Base-by-base conservation (phyloP, 1,140 invertebrate genomes). In the Drosophila erecta region DNA sequence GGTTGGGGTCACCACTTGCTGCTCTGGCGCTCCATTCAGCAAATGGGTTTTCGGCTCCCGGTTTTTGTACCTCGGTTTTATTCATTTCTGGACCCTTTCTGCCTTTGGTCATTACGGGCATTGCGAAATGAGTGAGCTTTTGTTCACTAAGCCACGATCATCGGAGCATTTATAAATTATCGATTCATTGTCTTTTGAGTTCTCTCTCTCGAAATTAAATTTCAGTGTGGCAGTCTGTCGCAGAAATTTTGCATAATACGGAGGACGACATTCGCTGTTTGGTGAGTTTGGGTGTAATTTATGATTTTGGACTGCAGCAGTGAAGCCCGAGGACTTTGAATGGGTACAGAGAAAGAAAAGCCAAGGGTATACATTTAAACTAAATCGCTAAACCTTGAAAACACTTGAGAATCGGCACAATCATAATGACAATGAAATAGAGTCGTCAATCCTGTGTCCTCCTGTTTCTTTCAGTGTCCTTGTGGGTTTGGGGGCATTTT, bases 261-360 rank as follows among this genome's bases (percentile, higher is more conserved):
- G 44, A 17, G 37, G 33, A 38, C 24, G 33, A 20, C 62, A 44
- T 24, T 37, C 40, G 33, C 62, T 44, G 40, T 35, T 27, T 49
- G 74, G 69, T 60, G 75, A 66, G 65, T 79, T 81, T 86, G 76
- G 40, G 75, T 81, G 78, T 79, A 83, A 87, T 87, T 86, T 86
- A 87, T 86, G 83, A 76, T 53, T 73, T 70, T 86, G 24, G 15
- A 41, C 15, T 33, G 27, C 11, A 15, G 14, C 47, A 22, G 33
- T 54, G 10, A 27, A 11, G 47, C 47, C 38, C 44, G 2, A 55
- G 38, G 30, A 15, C 7, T 49, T 22, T 17, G 8, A 30, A 20
- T 27, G 5, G 15, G 10, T 47, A 14, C 17, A 64, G 17, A 17
- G 27, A 20, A 10, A 56, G 10, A 44, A 44, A 44, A 12, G 10